Percentiles rank a stretch among this genome's conserved stretches.
Evolutionary conservation across 2,797 vertebrate species (phyloP).

Genomic region (Paramormyrops hopkinsi): DNA sequence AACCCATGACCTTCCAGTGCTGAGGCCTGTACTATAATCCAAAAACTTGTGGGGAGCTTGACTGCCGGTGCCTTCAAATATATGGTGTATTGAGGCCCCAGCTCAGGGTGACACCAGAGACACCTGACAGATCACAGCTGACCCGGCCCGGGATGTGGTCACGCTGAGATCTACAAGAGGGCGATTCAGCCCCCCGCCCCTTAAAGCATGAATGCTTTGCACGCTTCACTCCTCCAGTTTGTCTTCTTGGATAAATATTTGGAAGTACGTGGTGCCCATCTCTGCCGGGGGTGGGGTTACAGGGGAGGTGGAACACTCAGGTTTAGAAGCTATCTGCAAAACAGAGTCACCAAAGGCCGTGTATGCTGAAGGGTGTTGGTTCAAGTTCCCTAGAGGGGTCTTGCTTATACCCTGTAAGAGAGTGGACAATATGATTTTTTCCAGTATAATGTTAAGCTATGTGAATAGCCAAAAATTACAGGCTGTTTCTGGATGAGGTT

Average conservation of each 20-base stretch:
- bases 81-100: neutral
- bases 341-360: neutral
- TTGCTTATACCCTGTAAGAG: neutral
- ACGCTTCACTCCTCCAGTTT: neutral
- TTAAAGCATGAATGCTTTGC: neutral
- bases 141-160: neutral
- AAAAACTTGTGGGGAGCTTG: neutral
- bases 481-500: neutral
- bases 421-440: neutral
- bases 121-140: neutral
- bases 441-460: neutral
- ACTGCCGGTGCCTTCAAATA: neutral
- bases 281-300: neutral
- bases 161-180: neutral
- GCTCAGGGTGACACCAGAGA: neutral
- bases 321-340: neutral
- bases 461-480: neutral
- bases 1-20: neutral
- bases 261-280: neutral
- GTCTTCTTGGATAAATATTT: neutral
- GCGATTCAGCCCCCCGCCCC: neutral
- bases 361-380: neutral
- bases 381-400: neutral
- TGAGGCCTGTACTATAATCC: neutral
- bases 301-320: neutral